phyloP scores from a whole-genome alignment of 1,140 invertebrate species.

The Diprion similis region DNA sequence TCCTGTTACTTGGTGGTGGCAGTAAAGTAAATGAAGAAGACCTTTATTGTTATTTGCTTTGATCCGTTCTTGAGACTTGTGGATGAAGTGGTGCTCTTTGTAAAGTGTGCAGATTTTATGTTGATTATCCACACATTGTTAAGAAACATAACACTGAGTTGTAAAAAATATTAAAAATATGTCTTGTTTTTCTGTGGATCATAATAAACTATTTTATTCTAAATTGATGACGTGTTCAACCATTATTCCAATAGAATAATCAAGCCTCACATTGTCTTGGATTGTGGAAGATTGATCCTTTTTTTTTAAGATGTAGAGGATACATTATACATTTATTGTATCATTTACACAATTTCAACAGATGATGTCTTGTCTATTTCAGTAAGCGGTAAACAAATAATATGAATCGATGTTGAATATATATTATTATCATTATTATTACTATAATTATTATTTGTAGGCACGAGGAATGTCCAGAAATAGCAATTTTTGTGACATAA shows the following conservation, averaged over 20 bases:
- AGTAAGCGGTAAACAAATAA: slow-evolving; percentile 1
- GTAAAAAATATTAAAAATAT: slow-evolving; percentile 55
- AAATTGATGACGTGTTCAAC: slow-evolving; percentile 24
- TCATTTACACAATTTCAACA: background rate
- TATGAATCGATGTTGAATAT: slow-evolving; percentile 4
- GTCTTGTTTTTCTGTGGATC: slow-evolving; percentile 62
- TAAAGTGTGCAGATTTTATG: background rate
- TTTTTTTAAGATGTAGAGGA: too few relatives aligned
- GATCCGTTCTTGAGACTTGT: background rate
- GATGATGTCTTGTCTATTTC: background rate
- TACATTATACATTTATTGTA: too few relatives aligned
- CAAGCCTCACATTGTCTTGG: too few relatives aligned
- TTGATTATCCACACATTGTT: slow-evolving; percentile 43
- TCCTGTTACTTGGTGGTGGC: too few relatives aligned
- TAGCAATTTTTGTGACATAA: background rate
- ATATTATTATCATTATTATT: background rate
- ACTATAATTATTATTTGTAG: background rate
- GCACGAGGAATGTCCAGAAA: slow-evolving; percentile 1
- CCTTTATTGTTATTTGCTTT: background rate
- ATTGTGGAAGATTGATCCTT: too few relatives aligned
- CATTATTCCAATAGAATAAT: background rate
- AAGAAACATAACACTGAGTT: slow-evolving; percentile 57
- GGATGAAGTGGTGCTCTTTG: background rate
- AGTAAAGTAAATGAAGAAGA: too few relatives aligned
- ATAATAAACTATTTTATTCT: slow-evolving; percentile 65